Base-by-base conservation (phyloP, 2,888 invertebrate species). In the Cerastis leucographa region DNA sequence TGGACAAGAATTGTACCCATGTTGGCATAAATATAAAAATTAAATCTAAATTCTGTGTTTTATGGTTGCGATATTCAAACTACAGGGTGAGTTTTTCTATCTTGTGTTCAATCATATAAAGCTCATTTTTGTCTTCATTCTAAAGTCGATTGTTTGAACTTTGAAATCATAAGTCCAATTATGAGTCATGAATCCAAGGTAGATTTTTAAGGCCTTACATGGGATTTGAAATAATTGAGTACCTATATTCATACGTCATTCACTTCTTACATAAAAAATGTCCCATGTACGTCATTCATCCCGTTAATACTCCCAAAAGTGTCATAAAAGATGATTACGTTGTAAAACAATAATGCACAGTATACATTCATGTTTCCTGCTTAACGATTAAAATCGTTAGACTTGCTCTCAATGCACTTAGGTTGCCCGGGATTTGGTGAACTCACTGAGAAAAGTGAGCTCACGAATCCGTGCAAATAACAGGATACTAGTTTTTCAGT, bases 241-340 rank as follows among this genome's bases (percentile, higher is more conserved):
- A 17, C 35, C 9, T 8, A 11, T 44, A 29, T 44, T 42, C 42
- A 35, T 68, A 12, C 19, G 12, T 19, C 62, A 5, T 54, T 54
- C 22, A 11, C 4, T n/a, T 49, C 6, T 29, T 29, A 42, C 42
- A 61, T 42, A 49, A 5, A 25, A 46, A 8, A 59, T 61, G 49
- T n/a, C 19, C 25, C 40, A 2, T 29, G 8, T 51, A 59, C 51
- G 17, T 71, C 42, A 62, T 42, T 74, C 29, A n/a, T n/a, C 6
- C n/a, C 42, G n/a, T 51, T 40, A 35, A 25, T 19, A 62, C 14
- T 44, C 62, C 22, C 35, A 51, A 44, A 42, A 14, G 62, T 42
- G 29, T 51, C 72, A 62, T 62, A 44, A 72, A 74, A 72, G 17
- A 72, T 72, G 62, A 74, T 51, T 42, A 62, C 62, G 19, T 49